Percentiles rank a stretch among this genome's conserved stretches.
phyloP scores from a whole-genome alignment of 1,140 invertebrate genomes.

The Drosophila santomea region DNA sequence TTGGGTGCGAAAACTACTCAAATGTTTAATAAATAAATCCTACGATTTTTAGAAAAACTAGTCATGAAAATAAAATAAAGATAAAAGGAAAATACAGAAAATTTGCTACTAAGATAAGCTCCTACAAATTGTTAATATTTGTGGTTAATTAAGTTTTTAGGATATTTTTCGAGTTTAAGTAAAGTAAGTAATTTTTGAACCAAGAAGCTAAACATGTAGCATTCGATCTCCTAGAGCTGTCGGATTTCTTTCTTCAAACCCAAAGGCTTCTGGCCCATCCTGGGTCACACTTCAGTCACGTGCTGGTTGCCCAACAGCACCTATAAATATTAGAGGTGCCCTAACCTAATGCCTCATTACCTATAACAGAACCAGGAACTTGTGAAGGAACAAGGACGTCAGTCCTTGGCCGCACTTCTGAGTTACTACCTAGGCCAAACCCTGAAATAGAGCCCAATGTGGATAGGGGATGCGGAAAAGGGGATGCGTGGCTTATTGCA shows the following conservation, averaged over 20 bases:
- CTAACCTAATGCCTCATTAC: slow-evolving; percentile 42
- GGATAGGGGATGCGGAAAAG: slow-evolving; percentile 22
- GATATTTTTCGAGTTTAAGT: neutral
- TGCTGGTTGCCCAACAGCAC: slow-evolving; percentile 47
- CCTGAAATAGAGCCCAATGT: slow-evolving; percentile 28
- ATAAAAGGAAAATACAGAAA: too few species aligned
- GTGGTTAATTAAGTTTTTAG: too few species aligned
- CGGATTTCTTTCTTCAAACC: slow-evolving; percentile 2
- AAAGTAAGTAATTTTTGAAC: neutral
- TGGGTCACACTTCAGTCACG: slow-evolving; percentile 71
- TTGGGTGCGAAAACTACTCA: neutral
- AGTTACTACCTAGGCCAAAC: slow-evolving; percentile 37
- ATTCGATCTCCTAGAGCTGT: neutral
- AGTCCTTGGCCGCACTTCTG: slow-evolving; percentile 15
- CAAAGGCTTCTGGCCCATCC: neutral
- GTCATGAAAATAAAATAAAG: too few species aligned
- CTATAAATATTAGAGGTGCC: slow-evolving; percentile 39
- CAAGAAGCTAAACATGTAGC: neutral
- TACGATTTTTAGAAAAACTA: too few species aligned
- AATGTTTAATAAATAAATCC: too few species aligned
- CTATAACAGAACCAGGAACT: slow-evolving; percentile 30
- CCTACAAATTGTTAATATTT: too few species aligned
- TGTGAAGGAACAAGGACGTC: neutral
- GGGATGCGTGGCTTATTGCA: slow-evolving; percentile 35
- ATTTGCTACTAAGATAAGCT: too few species aligned